phyloP scores from a whole-genome alignment of 2,888 invertebrate genomes.

The Deroplatys truncata region DNA sequence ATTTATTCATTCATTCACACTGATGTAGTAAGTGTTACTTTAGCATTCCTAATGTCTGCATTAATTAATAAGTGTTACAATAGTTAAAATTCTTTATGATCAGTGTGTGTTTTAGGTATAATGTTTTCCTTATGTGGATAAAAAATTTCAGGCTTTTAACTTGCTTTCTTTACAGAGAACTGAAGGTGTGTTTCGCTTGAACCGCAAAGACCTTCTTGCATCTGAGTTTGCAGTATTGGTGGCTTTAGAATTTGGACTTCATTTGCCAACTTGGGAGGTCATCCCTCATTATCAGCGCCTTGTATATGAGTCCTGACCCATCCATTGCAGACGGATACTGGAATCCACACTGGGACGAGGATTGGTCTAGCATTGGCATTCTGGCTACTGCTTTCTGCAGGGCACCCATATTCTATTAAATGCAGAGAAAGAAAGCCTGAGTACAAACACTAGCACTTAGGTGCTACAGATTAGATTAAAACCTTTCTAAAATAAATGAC shows the following conservation, averaged over 20 bases:
- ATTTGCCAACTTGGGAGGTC: slow-evolving; percentile 86
- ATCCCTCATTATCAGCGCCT: slow-evolving; percentile 93
- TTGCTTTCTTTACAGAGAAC: slow-evolving; percentile 62
- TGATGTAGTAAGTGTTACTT: no score
- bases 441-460: not conserved
- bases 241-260: slow-evolving; percentile 90
- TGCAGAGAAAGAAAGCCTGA: not conserved
- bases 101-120: no score
- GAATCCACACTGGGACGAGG: not conserved
- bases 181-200: slow-evolving; percentile 84
- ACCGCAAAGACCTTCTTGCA: slow-evolving; percentile 82
- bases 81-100: no score
- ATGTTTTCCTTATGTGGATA: no score
- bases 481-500: not conserved
- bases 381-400: not conserved
- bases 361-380: not conserved
- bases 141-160: no score
- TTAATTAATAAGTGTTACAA: no score
- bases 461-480: not conserved
- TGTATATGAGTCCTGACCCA: slow-evolving; percentile 81
- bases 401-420: not conserved
- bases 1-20: no score
- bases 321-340: not conserved
- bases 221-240: slow-evolving; percentile 94
- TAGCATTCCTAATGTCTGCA: no score